Conservation (phyloP, 2,888 invertebrate genomes). For the Pristionchus entomophagus region DNA sequence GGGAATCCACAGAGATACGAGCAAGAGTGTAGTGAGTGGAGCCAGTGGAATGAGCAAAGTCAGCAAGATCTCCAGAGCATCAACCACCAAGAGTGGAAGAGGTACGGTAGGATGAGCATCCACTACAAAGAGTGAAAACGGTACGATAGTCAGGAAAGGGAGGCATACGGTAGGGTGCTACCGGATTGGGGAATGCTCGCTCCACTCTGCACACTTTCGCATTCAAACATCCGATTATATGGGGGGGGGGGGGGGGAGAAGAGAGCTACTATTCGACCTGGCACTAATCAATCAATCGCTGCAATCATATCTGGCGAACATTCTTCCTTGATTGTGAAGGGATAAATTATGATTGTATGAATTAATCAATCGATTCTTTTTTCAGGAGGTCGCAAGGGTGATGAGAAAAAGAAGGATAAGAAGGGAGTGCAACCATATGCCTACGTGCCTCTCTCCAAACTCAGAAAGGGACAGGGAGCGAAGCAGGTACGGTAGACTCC, state of each 20-base stretch:
- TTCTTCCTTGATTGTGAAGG: too few relatives aligned
- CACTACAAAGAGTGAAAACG: too few relatives aligned
- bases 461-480: constrained; percentile 51
- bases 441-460: constrained; percentile 65
- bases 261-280: too few relatives aligned
- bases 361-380: background rate
- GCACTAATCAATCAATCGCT: too few relatives aligned
- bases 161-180: too few relatives aligned
- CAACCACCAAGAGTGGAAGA: background rate
- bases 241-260: too few relatives aligned
- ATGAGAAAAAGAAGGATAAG: constrained; percentile 54
- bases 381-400: constrained; percentile 46
- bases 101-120: background rate
- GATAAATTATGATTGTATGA: too few relatives aligned
- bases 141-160: too few relatives aligned
- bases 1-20: constrained; percentile 60
- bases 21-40: constrained; percentile 43
- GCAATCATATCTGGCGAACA: too few relatives aligned
- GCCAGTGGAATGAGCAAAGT: constrained; percentile 17
- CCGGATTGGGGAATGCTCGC: too few relatives aligned
- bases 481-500: constrained; percentile 51
- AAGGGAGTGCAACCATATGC: constrained; percentile 64
- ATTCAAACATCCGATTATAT: too few relatives aligned
- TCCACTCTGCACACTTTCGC: too few relatives aligned
- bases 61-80: background rate